Percentiles rank a stretch among this genome's conserved stretches.
These are phyloP conservation scores for Gastrophysa polygoni DNA, from an alignment of 2,888 invertebrate genomes.

Conservation along the genomic window DNA sequence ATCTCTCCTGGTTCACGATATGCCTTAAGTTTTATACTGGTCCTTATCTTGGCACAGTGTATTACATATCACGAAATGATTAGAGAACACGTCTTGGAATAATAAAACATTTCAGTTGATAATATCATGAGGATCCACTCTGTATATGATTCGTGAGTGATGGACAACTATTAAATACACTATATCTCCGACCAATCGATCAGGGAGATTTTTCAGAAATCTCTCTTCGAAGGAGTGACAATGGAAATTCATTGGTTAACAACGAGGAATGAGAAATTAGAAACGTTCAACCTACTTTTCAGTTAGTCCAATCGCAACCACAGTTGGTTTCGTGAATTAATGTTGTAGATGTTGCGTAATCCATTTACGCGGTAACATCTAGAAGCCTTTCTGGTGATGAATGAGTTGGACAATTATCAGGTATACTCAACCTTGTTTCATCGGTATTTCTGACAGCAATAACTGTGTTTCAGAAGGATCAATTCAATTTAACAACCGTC, in stretches of 20 bases:
- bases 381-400: neutral
- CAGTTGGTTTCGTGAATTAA: constrained; percentile 7
- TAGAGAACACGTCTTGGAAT: too few relatives aligned
- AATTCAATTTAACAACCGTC: neutral
- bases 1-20: too few relatives aligned
- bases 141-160: too few relatives aligned
- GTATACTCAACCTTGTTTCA: neutral
- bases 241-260: constrained; percentile 13
- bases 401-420: neutral
- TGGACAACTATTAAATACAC: neutral
- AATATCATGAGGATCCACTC: too few relatives aligned
- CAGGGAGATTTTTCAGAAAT: constrained; percentile 7
- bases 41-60: too few relatives aligned
- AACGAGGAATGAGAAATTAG: constrained; percentile 17
- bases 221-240: constrained; percentile 12
- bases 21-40: too few relatives aligned
- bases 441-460: too few relatives aligned
- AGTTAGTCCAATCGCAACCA: constrained; percentile 11
- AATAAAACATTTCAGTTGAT: too few relatives aligned
- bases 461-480: too few relatives aligned
- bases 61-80: too few relatives aligned
- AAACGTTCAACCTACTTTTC: constrained; percentile 18
- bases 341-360: constrained; percentile 7
- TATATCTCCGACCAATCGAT: constrained; percentile 10
- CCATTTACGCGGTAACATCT: constrained; percentile 1